Conservation (phyloP, 1,140 invertebrate genomes). For the Drosophila sulfurigaster region DNA sequence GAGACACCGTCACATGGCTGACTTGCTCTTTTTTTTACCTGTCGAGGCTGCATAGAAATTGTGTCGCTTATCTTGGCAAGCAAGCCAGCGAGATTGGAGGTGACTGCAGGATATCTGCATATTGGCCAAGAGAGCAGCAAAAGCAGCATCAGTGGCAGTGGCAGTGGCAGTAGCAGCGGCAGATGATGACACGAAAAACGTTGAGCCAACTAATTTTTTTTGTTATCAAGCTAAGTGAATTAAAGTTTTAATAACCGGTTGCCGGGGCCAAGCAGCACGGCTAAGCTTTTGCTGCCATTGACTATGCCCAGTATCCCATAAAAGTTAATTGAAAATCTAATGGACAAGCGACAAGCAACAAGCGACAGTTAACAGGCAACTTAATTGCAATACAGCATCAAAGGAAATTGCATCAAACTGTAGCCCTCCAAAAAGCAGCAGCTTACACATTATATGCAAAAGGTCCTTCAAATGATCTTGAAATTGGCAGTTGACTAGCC, state of each 20-base stretch:
- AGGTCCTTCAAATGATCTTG: background rate
- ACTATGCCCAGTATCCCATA: slow-evolving; percentile 37
- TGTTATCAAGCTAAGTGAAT: slow-evolving; percentile 69
- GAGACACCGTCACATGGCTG: slow-evolving; percentile 35
- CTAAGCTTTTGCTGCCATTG: slow-evolving; percentile 33
- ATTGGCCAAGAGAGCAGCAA: slow-evolving; percentile 19
- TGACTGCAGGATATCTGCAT: slow-evolving; percentile 15
- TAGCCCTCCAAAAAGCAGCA: background rate
- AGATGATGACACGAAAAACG: slow-evolving; percentile 69
- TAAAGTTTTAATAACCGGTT: slow-evolving; percentile 76
- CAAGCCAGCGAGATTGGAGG: slow-evolving; percentile 5
- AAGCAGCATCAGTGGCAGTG: too few species aligned
- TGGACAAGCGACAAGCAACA: slow-evolving; percentile 23
- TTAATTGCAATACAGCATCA: slow-evolving; percentile 46
- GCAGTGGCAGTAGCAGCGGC: background rate
- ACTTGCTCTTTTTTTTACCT: slow-evolving; percentile 52
- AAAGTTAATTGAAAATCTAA: slow-evolving; percentile 76
- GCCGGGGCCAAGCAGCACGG: slow-evolving; percentile 9
- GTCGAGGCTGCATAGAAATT: slow-evolving; percentile 50
- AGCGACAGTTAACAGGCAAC: slow-evolving; percentile 25
- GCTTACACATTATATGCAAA: background rate
- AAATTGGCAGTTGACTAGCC: slow-evolving; percentile 11
- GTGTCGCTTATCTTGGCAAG: slow-evolving; percentile 47
- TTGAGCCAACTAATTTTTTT: slow-evolving; percentile 58
- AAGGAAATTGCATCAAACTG: slow-evolving; percentile 23